These are phyloP conservation scores for Paracyclopina nana DNA, from an alignment of 1,140 invertebrate species.

Conservation along the genomic window DNA sequence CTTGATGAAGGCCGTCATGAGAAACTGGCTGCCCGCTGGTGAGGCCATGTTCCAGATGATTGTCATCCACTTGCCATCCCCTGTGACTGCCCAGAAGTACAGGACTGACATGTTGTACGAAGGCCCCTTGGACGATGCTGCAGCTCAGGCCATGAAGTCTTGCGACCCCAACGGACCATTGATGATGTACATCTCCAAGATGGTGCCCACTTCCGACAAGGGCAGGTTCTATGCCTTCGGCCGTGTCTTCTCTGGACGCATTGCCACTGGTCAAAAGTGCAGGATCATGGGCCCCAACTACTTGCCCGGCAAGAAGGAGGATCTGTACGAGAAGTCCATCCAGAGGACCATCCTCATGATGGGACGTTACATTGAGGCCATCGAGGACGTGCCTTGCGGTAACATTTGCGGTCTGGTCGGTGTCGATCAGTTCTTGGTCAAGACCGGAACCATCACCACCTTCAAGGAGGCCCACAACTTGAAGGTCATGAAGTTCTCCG, in stretches of 20 bases:
- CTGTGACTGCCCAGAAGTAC: constrained; percentile 95
- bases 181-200: constrained; percentile 99
- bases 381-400: constrained; percentile 96
- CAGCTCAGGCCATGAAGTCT: constrained; percentile 62
- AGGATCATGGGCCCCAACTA: constrained; percentile 98
- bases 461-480: constrained; percentile 99
- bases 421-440: constrained; percentile 97
- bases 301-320: constrained; percentile 92
- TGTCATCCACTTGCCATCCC: constrained; percentile 95
- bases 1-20: constrained; percentile 86
- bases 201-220: constrained; percentile 99
- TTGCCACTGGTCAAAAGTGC: constrained; percentile 79
- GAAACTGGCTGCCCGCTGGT: constrained; percentile 96
- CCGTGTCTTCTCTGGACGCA: constrained; percentile 93
- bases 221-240: constrained; percentile 99
- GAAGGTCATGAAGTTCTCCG: constrained; percentile 96
- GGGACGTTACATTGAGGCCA: constrained; percentile 97
- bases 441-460: constrained; percentile 97
- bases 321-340: constrained; percentile 96
- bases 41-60: constrained; percentile 99
- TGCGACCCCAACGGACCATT: constrained; percentile 90
- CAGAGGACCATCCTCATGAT: constrained; percentile 99
- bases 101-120: constrained; percentile 98
- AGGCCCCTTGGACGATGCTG: constrained; percentile 92
- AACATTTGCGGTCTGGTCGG: constrained; percentile 99